Evolutionary conservation across 2,113 vertebrate genomes (phyloP), one percentile per base, ranked within the genome.

Genomic region (Danio rerio): DNA sequence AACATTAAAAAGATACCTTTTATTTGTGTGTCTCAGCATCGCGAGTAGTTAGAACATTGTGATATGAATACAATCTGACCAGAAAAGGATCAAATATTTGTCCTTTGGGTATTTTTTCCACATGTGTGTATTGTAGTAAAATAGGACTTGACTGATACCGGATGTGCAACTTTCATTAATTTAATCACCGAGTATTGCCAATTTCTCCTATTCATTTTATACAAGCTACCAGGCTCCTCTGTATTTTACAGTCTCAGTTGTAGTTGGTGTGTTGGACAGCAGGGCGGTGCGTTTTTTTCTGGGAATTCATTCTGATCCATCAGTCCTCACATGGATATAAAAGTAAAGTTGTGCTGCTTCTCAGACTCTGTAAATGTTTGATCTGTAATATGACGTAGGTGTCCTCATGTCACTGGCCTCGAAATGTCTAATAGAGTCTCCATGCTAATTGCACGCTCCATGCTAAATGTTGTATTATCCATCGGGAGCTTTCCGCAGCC

Each of bases 401-500:
- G 10, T 78, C 66, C 50, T 88, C 81, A 81, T 86, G 66, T 74
- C 83, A 81, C 89, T 66, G 73, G 58, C 83, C 88, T 89, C 72
- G 75, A 89, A 86, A 80, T 88, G 73, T 85, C 82, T 91, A 86
- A 83, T 73, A 91, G 80, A 85, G 81, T 58, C 84, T 83, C 84
- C 81, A 81, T 76, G 78, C 80, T 80, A 82, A 31, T 75, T 78
- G 84, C 82, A 40, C n/a, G 31, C 47, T 59, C 9, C 47, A 89
- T 18, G 83, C 49, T 58, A 65, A 43, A 42, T 18, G 53, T 20
- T 18, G 9, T 12, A 83, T 92, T 92, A 98, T 73, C 94, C 95
- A 71, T 90, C 93, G 63, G 94, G 91, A 81, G 96, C 94, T 93
- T 97, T 98, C 83, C 95, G 94, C 79, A 98, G 92, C 97, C 98